Base-by-base conservation (phyloP, 2,888 invertebrate genomes). In the Caenorhabditis auriculariae region DNA sequence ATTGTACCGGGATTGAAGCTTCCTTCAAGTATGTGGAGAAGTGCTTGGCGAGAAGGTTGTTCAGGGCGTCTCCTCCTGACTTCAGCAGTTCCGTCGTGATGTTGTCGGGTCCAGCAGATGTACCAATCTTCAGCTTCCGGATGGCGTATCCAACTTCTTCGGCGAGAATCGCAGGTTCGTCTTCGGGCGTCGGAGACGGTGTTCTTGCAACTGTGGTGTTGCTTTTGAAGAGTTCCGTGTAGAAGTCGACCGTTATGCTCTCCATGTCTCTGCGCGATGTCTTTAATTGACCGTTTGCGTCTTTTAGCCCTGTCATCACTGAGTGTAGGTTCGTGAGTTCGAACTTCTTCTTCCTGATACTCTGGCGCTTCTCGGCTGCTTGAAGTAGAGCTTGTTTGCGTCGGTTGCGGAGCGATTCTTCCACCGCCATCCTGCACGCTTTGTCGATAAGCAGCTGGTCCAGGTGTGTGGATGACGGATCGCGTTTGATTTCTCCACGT, bases 51-150 rank as follows among this genome's bases (percentile, higher is more conserved):
- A 55, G 51, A 2, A 37, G n/a, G 7, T 50, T 24, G 19, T 27
- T 23, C 1, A 54, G 46, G 17, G 35, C 19, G 5, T 19, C 27
- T 15, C 43, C 46, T 7, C 35, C 50, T 15, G 9, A 9, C 3
- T 42, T 38, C n/a, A 57, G 44, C 51, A 57, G 44, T 4, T n/a
- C n/a, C 2, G 52, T 39, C 2, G 47, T 24, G 17, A 39, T 52
- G 27, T 27, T 45, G 32, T 51, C 46, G 29, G 23, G 29, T 4
- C 46, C 57, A 2, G 41, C 24, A 24, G 54, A 46, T n/a, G 29
- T 41, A 27, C 41, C 37, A 9, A 4, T 15, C 27, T 39, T 43
- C 29, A 47, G 3, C 19, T 38, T 21, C 15, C 1, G 2, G 21
- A 41, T 23, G 23, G 51, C 42, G 2, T 3, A 12, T 15, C 6